Evolutionary conservation across 2,113 vertebrate species (phyloP), one percentile per base, ranked within the genome.

Genomic region (Hippocampus barbouri): DNA sequence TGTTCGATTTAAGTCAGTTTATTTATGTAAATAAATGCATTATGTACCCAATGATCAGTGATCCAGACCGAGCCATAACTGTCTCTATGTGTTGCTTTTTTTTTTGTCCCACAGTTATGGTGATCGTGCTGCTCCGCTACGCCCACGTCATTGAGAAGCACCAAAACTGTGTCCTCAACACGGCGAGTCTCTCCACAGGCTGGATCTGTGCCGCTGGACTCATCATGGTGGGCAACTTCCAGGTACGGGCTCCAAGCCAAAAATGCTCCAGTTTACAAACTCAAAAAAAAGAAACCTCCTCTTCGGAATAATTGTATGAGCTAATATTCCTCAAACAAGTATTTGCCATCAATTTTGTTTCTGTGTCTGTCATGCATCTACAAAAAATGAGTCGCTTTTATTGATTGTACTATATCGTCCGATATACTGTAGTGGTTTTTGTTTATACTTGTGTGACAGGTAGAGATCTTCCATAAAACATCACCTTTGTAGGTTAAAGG

Each of bases 161-260:
- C 20, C 92, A 93, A 43, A 94, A 94, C 0, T 94, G 93, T 49
- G 88, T 95, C 14, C 90, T 96, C 78, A 96, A 96, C 88, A 93
- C 93, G 1, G 91, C 94, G 41, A 93, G 93, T 68, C 91, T 96
- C 62, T 94, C 90, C 71, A 87, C 93, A 0, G 93, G 94, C 81
- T 96, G 95, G 94, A 90, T 95, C 88, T 95, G 94, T 3, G 94
- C 94, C 0, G 93, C 94, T 0, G 95, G 95, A 68, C 95, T 96
- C 89, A 93, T 93, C 79, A 93, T 95, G 89, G 94, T 96, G 27
- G 95, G 95, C 77, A 95, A 94, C 86, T 96, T 96, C 71, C 95
- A 96, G 94, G 95, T 96, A 91, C 0, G 2, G 43, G 45, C 10
- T 7, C 27, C 11, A 9, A 49, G 12, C 5, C 40, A 40, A 40